Conservation (phyloP, 1,140 invertebrate species). For the Drosophila pachea region DNA sequence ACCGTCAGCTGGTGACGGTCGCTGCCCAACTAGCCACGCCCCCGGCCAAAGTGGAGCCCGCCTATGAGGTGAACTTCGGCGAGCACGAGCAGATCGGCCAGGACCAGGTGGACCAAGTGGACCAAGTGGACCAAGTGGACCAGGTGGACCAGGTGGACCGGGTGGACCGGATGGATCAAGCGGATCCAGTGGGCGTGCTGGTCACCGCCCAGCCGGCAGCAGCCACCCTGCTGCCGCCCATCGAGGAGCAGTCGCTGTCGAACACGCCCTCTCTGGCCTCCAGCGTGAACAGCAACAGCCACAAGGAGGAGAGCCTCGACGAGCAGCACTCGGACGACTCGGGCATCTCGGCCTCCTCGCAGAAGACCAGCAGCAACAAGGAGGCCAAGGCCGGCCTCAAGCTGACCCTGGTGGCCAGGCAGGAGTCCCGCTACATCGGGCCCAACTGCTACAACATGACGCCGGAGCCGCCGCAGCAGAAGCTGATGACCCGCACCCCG, state of each 20-base stretch:
- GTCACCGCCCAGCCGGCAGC: constrained; percentile 60
- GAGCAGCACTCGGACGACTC: constrained; percentile 76
- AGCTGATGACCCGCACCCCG: constrained; percentile 81
- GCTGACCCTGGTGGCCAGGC: constrained; percentile 46
- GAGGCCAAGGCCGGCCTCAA: constrained; percentile 35
- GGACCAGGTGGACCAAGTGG: background rate
- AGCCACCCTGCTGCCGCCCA: constrained; percentile 43
- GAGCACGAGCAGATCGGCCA: constrained; percentile 7
- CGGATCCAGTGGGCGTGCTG: constrained; percentile 42
- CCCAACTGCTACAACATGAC: constrained; percentile 79
- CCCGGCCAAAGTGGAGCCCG: constrained; percentile 23
- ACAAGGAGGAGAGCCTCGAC: constrained; percentile 73
- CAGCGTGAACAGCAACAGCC: constrained; percentile 61
- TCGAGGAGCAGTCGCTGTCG: constrained; percentile 59
- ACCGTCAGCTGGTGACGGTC: constrained; percentile 81
- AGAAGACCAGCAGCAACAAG: constrained; percentile 42
- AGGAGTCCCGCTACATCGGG: constrained; percentile 71
- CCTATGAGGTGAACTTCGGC: constrained; percentile 64
- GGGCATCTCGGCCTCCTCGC: constrained; percentile 71
- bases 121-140: constrained; percentile 6
- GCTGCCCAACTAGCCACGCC: constrained; percentile 50
- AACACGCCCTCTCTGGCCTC: constrained; percentile 65
- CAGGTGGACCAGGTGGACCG: constrained; percentile 17
- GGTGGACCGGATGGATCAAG: background rate
- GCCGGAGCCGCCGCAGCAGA: constrained; percentile 79